Base-by-base conservation (phyloP, 2,113 vertebrate genomes). In the Heterochromis multidens region DNA sequence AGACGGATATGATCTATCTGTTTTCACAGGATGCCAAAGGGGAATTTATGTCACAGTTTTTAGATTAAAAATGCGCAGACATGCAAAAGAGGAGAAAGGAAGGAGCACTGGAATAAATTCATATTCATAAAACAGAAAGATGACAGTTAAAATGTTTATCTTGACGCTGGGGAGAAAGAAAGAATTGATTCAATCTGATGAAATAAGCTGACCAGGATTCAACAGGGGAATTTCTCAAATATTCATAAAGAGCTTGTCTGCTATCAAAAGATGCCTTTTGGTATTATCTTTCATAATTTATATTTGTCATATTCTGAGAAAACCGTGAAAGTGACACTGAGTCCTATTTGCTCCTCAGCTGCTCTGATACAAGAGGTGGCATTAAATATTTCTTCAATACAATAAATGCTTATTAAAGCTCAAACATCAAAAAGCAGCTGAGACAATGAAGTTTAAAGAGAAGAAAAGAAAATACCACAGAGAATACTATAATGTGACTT, bases 371-470 rank as follows among this genome's bases (percentile, higher is more conserved):
- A 14, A 65, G 65, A 84, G 33, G 83, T 31, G 56, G 63, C 77
- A 70, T 31, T 74, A n/a, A 33, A 74, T 83, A 89, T 85, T 77
- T 60, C 70, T 81, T 8, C 21, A 83, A 78, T 67, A 80, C 67
- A 82, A 88, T 81, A 91, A 62, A 90, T 88, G 89, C 61, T 79
- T 43, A 77, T 90, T 88, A 89, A 85, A 86, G 79, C 81, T 85
- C 72, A 90, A 79, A 87, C 52, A 93, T 79, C 62, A 12, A 6
- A 59, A 81, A 85, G 59, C 79, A 62, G 57, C 62, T 27, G 58
- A 72, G 57, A 79, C 56, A 12, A 60, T 54, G 3, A 31, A 2
- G 31, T 46, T 14, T 21, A 6, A 27, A 10, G 11, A 16, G 57
- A 56, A 4, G n/a, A 23, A 61, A 31, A 46, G 40, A 70, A 74